Evolutionary conservation across 1,140 invertebrate genomes (phyloP).

Genomic region (Drosophila pandora): DNA sequence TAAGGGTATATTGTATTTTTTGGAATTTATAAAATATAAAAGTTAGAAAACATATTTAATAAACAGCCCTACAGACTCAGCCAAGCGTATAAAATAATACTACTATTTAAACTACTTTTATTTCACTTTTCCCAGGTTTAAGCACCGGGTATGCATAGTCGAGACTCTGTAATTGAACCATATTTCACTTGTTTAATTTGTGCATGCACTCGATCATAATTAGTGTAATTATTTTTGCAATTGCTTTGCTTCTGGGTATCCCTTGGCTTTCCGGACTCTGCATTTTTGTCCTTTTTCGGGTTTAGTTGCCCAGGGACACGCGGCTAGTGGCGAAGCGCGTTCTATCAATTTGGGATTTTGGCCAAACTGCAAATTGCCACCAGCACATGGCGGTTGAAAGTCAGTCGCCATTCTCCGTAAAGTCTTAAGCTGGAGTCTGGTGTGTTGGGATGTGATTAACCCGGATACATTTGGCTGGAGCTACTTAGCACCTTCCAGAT

Average conservation of each 20-base stretch:
- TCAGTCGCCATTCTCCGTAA: not conserved
- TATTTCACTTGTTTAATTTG: constrained; percentile 64
- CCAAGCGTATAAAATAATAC: too few relatives aligned
- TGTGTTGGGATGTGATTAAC: constrained; percentile 17
- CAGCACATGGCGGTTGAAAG: not conserved
- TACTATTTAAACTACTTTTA: not conserved
- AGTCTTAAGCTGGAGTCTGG: not conserved
- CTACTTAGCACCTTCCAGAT: constrained; percentile 46
- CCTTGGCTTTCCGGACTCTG: not conserved
- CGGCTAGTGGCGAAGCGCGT: constrained; percentile 3
- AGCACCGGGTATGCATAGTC: not conserved
- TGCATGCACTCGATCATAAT: constrained; percentile 60
- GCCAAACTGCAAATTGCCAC: not conserved
- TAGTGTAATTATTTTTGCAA: constrained; percentile 65
- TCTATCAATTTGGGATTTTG: not conserved
- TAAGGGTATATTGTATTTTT: not conserved
- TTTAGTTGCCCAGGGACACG: constrained; percentile 25
- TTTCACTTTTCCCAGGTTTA: not conserved
- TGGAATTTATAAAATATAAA: not conserved
- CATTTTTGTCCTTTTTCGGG: not conserved
- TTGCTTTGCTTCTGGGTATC: not conserved
- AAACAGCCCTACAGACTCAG: too few relatives aligned
- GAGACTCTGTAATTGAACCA: not conserved
- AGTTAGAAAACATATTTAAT: not conserved
- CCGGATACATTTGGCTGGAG: constrained; percentile 5